Base-by-base conservation (phyloP, 2,888 invertebrate genomes). In the Athalia cordata region DNA sequence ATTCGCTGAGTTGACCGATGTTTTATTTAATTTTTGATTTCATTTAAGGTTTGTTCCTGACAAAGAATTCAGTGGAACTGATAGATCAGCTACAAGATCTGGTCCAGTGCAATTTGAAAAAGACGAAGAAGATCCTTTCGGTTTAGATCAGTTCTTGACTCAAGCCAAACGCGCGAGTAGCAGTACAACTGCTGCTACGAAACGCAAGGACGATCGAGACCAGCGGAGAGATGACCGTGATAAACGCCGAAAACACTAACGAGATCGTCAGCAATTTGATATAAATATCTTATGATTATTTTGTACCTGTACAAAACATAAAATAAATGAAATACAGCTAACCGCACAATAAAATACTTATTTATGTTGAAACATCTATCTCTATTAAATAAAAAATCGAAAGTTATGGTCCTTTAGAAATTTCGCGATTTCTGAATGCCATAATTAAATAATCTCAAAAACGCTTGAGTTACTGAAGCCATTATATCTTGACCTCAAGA, bases 71-170 rank as follows among this genome's bases (percentile, higher is more conserved):
- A 95, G 96, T 6, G 99, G 99, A 0, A 96, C 97, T 0, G 97
- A 97, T 86, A 92, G 95, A 80, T 90, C 92, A 29, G 92, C 93
- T 57, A 90, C 94, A 0, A 93, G 98, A n/a, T 93, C 95, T 8
- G 98, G 98, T 0, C 99, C 99, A 0, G 99, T 99, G 45, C 98
- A 99, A 91, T 99, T 99, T 90, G 97, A 98, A 87, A 95, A 95
- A 83, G 94, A 95, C 83, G 94, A 94, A 81, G 93, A 94, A 8
- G 99, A 99, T 94, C 98, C 99, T 81, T 99, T 99, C 91, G 99
- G 99, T 89, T 92, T 99, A 87, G 98, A 98, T 92, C 97, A 98
- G 92, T 98, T 99, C 94, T 96, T 99, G 93, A 96, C 96, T 84
- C 97, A 98, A 90, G 99, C 98, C 78, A 99, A 99, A 89, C 95